phyloP scores from a whole-genome alignment of 1,140 invertebrate genomes.

The Aleiodes sp. region DNA sequence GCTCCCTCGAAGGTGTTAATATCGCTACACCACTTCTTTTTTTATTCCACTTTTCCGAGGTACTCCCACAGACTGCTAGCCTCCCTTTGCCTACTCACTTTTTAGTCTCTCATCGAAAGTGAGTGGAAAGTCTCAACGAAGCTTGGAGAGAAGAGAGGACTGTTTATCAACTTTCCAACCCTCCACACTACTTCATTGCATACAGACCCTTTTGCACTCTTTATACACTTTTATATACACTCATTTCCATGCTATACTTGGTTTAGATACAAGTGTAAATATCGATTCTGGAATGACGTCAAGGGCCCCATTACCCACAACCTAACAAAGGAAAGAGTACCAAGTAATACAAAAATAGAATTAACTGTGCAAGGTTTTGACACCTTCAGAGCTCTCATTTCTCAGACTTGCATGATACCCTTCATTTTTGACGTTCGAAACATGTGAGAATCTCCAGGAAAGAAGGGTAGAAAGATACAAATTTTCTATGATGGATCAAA shows the following conservation, averaged over 20 bases:
- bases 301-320: conserved; percentile 3
- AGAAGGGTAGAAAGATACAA: too few relatives aligned
- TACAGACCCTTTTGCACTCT: conserved; percentile 35
- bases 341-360: too few relatives aligned
- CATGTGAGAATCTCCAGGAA: too few relatives aligned
- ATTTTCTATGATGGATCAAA: too few relatives aligned
- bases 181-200: neutral
- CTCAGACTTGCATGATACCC: too few relatives aligned
- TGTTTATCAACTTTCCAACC: conserved; percentile 38
- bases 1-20: conserved; percentile 44
- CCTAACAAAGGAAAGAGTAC: too few relatives aligned
- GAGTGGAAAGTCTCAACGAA: conserved; percentile 16
- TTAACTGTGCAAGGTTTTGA: too few relatives aligned
- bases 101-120: conserved; percentile 12
- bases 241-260: neutral
- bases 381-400: too few relatives aligned
- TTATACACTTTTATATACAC: conserved; percentile 20
- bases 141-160: neutral
- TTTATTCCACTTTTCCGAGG: neutral
- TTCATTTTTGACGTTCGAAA: too few relatives aligned
- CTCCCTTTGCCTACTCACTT: neutral
- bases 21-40: conserved; percentile 31
- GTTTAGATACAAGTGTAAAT: neutral
- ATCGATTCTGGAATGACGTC: neutral
- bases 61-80: neutral